These are phyloP conservation scores for Desmodus rotundus DNA, from an alignment of 2,113 vertebrate species.

Conservation along the genomic window DNA sequence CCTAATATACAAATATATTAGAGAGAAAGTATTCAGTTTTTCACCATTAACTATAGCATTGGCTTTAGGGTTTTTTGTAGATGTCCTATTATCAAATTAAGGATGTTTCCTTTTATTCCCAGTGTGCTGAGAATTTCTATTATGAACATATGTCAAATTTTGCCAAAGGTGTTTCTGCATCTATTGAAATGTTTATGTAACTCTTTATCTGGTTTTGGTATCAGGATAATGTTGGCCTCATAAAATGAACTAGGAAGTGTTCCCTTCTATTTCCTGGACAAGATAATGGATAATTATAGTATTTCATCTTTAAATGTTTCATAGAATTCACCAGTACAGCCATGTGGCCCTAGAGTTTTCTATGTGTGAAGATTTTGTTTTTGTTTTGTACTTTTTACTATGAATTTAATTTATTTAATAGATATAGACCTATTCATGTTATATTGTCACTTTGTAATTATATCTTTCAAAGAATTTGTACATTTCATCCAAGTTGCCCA, in stretches of 20 bases:
- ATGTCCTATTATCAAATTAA: not conserved
- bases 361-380: not conserved
- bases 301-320: not conserved
- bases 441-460: not conserved
- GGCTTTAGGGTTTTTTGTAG: not conserved
- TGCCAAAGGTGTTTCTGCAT: not conserved
- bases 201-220: not conserved
- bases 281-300: not conserved
- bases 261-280: not conserved
- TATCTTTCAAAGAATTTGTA: not conserved
- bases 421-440: not conserved
- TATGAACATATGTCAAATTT: not conserved
- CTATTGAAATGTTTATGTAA: not conserved
- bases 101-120: not conserved
- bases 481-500: not conserved
- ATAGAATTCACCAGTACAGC: not conserved
- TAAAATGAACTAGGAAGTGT: not conserved
- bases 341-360: not conserved
- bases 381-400: not conserved
- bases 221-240: not conserved
- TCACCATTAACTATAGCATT: not conserved
- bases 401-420: slow-evolving; percentile 15
- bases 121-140: not conserved
- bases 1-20: not conserved
- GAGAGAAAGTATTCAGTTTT: not conserved